Percentiles rank a stretch among this genome's conserved stretches.
Conservation (phyloP, 1,140 invertebrate species). For the Triops cancriformis region DNA sequence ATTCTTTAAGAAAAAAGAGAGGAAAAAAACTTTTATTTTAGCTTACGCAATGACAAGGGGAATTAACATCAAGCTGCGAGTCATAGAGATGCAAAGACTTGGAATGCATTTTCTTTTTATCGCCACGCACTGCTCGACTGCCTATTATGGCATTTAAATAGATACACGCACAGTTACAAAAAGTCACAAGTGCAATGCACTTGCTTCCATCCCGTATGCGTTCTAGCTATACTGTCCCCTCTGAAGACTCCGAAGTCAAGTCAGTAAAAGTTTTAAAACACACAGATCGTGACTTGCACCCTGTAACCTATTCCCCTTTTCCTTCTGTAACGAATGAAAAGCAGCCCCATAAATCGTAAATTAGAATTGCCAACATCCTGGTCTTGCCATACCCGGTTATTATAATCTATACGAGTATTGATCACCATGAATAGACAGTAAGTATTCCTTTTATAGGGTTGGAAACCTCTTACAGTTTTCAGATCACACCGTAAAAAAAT, state of each 20-base stretch:
- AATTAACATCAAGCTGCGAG: constrained; percentile 1
- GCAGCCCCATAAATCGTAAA: background rate
- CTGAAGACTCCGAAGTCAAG: background rate
- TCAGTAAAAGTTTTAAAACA: background rate
- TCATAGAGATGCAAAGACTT: background rate
- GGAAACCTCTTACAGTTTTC: background rate
- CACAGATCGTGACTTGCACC: background rate
- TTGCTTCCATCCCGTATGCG: background rate
- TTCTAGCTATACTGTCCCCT: background rate
- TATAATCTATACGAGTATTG: background rate
- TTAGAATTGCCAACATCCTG: constrained; percentile 3
- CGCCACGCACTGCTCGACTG: background rate
- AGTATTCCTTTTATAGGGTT: background rate
- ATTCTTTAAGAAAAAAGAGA: background rate
- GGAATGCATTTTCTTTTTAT: background rate
- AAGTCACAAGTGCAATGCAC: constrained; percentile 9
- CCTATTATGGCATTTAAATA: constrained; percentile 6
- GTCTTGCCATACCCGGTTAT: background rate
- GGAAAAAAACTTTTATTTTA: background rate
- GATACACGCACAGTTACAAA: background rate
- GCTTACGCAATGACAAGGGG: background rate
- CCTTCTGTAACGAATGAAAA: background rate
- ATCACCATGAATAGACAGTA: background rate
- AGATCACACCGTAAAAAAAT: too few relatives aligned
- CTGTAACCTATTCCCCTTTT: background rate